A percentile compares a stretch with the other conserved stretches of the same genome.
phyloP scores from a whole-genome alignment of 2,888 invertebrate species.

The Tenthredo scrophulariae region DNA sequence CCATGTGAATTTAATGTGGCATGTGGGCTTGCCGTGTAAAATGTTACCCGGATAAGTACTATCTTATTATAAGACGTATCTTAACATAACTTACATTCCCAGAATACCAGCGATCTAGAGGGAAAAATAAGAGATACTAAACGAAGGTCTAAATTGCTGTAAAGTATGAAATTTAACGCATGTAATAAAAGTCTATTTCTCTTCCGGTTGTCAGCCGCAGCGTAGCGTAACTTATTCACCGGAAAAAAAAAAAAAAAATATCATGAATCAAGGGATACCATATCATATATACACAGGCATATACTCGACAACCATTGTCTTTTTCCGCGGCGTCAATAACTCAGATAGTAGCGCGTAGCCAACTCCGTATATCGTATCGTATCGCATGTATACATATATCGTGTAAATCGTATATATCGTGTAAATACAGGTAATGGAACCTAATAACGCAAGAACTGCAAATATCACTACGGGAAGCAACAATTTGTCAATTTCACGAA shows the following conservation, averaged over 20 bases:
- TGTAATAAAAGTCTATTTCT: slow-evolving; percentile 45
- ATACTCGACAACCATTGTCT: background rate
- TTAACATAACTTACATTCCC: background rate
- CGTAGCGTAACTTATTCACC: slow-evolving; percentile 33
- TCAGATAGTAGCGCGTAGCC: background rate
- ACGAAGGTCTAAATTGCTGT: slow-evolving; percentile 13
- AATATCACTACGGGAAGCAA: slow-evolving; percentile 10
- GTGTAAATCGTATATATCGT: background rate
- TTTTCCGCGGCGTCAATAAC: slow-evolving; percentile 12
- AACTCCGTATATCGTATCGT: background rate
- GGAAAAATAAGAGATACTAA: background rate
- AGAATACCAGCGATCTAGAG: too few relatives aligned
- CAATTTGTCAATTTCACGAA: slow-evolving; percentile 43
- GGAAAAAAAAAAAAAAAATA: background rate
- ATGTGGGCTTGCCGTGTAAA: too few relatives aligned
- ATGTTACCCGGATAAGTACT: too few relatives aligned
- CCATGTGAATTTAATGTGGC: too few relatives aligned
- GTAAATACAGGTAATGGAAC: slow-evolving; percentile 6
- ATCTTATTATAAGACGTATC: background rate
- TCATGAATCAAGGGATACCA: background rate
- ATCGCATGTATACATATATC: background rate
- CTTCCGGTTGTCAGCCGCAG: slow-evolving; percentile 25
- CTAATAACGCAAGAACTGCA: slow-evolving; percentile 27
- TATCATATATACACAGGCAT: background rate
- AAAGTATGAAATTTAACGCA: slow-evolving; percentile 26